Evolutionary conservation across 2,113 vertebrate genomes (phyloP), one percentile per base, ranked within the genome.

Genomic region (Pollachius pollachius): DNA sequence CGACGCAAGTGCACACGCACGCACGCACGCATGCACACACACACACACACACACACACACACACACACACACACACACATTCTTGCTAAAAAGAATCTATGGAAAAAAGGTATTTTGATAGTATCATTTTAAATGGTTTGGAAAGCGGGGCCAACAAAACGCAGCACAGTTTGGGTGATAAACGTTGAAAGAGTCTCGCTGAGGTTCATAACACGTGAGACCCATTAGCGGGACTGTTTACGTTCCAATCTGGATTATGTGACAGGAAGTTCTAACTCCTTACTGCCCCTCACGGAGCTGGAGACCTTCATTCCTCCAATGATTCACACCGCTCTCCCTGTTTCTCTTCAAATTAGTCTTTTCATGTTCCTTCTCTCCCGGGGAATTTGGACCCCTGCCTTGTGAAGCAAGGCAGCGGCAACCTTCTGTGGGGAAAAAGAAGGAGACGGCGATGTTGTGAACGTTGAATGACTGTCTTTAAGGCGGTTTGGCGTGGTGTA

Each of bases 401-500:
- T 41, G 41, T 41, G 27, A 60, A 41, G 66, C 23, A 3, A 0
- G 60, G n/a, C 8, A 25, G 34, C 65, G 63, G 54, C 12, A 1
- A 9, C 16, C 56, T 73, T 59, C 80, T 62, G 48, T 12, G 63
- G 9, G 19, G 17, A 34, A 3, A 12, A n/a, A 52, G 64, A 68
- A 65, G 61, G 73, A 76, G 37, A 84, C 82, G 69, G 80, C 76
- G 75, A 66, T 85, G 83, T 78, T 60, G 21, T 17, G 6, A 15
- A 9, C 13, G 27, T 65, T 16, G 72, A 87, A 86, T 81, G 1
- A 80, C 78, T 71, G 57, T 78, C 21, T 76, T 78, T 81, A 25
- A 72, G 41, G 73, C 70, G 25, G 41, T 78, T 84, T 87, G 67
- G 76, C 70, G 65, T 74, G 76, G 76, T 81, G 77, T 82, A 86